Evolutionary conservation across 2,888 invertebrate species (phyloP).

Genomic region (Callimorpha dominula): DNA sequence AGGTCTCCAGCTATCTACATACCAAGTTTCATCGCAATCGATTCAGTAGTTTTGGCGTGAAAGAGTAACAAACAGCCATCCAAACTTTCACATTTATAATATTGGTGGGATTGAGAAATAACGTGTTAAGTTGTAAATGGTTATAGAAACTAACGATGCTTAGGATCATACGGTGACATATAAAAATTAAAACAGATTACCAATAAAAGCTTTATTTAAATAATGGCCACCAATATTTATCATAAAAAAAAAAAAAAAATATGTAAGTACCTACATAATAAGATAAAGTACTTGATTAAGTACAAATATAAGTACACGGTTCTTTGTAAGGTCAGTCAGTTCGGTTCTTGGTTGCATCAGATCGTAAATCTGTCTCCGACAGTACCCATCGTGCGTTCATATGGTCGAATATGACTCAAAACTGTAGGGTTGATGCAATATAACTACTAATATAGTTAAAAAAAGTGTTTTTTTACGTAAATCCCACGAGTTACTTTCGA

Average conservation of each 20-base stretch:
- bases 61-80: no score
- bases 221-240: background rate
- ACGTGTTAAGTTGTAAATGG: no score
- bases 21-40: no score
- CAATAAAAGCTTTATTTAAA: background rate
- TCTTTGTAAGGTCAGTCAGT: conserved; percentile 37
- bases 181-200: no score
- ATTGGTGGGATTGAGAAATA: no score
- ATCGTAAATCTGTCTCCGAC: conserved; percentile 49
- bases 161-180: no score
- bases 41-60: no score
- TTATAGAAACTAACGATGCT: no score
- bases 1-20: no score
- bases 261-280: conserved; percentile 7
- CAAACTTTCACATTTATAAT: no score
- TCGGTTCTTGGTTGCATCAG: conserved; percentile 41
- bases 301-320: conserved; percentile 4
- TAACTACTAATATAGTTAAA: background rate
- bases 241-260: background rate
- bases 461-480: background rate
- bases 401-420: conserved; percentile 43
- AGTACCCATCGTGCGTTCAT: conserved; percentile 44
- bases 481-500: background rate
- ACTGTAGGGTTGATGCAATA: conserved; percentile 34
- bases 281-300: conserved; percentile 32